Evolutionary conservation across 1,140 invertebrate genomes (phyloP).

Genomic region (Arion vulgaris): DNA sequence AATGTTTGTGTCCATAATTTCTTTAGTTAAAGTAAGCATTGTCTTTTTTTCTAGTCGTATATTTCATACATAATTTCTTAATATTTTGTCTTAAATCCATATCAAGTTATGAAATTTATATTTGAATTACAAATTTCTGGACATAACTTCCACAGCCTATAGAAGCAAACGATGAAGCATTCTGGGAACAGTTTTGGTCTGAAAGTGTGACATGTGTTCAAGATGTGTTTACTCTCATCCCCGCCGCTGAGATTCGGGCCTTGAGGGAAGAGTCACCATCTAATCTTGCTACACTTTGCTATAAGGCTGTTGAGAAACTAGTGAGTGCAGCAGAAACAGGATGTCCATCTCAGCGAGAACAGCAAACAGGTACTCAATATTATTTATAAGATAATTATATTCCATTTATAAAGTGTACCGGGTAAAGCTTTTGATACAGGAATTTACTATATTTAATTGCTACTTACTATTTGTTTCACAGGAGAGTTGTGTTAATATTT

Average conservation of each 20-base stretch:
- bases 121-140: no score
- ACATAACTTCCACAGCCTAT: conserved; percentile 87
- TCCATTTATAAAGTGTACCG: no score
- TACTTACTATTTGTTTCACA: no score
- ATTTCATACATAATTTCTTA: no score
- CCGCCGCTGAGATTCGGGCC: conserved; percentile 88
- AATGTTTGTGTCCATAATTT: no score
- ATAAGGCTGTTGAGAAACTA: conserved; percentile 97
- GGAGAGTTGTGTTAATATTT: no score
- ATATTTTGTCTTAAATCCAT: no score
- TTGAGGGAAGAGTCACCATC: conserved; percentile 95
- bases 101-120: no score
- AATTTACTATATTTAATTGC: no score
- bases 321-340: conserved; percentile 94
- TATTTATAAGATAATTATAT: not conserved
- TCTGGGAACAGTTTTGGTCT: conserved; percentile 99
- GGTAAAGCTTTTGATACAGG: no score
- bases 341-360: conserved; percentile 93
- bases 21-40: no score
- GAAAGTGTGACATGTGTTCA: conserved; percentile 94
- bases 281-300: conserved; percentile 98
- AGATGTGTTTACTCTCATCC: conserved; percentile 97
- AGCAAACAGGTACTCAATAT: conserved; percentile 85
- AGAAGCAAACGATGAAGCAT: conserved; percentile 90
- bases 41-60: no score